Percentiles rank a stretch among this genome's conserved stretches.
phyloP scores from a whole-genome alignment of 2,113 vertebrate genomes.

The pig (Sus scrofa) region DNA sequence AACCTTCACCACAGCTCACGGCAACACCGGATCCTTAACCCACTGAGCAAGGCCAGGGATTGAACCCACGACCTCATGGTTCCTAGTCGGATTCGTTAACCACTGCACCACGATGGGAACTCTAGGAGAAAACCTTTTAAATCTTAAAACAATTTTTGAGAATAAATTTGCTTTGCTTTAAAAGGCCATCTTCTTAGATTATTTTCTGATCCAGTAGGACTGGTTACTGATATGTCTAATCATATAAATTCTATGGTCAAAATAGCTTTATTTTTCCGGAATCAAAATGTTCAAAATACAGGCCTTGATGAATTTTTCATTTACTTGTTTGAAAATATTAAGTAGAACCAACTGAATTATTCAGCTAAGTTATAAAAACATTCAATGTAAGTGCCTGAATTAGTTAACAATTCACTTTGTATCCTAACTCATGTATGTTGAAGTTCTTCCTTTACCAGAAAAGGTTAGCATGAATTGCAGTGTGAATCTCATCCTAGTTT shows the following conservation, averaged over 20 bases:
- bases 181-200: neutral
- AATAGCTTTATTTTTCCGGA: neutral
- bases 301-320: neutral
- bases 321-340: neutral
- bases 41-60: no score
- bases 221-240: neutral
- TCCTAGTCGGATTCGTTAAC: no score
- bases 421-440: neutral
- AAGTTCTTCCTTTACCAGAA: neutral
- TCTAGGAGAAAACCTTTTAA: neutral
- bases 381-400: neutral
- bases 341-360: neutral
- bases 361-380: neutral
- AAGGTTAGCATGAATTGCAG: neutral
- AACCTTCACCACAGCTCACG: no score
- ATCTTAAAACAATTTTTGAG: neutral
- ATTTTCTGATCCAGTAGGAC: neutral
- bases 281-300: neutral
- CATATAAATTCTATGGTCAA: neutral
- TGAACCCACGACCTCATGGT: no score
- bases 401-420: neutral
- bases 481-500: neutral
- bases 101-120: no score
- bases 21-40: no score
- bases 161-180: neutral